These are phyloP conservation scores for Athetis lepigone DNA, from an alignment of 2,888 invertebrate genomes.

Conservation along the genomic window DNA sequence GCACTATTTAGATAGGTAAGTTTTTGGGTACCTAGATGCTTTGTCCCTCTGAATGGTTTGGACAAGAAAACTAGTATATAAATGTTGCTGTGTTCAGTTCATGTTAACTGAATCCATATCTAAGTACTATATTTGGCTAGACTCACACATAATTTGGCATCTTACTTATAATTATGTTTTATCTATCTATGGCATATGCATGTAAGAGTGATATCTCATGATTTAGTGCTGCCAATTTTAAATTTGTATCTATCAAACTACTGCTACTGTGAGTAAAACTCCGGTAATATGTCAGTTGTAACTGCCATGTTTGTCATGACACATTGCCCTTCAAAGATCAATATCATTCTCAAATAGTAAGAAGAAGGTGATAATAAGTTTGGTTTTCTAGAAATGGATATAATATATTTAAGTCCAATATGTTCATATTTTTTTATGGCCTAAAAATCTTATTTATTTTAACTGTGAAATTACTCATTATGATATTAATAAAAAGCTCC, in stretches of 20 bases:
- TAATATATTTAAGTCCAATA: neutral
- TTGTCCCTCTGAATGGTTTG: neutral
- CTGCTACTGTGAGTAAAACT: constrained; percentile 19
- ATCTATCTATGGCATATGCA: constrained; percentile 16
- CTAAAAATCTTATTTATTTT: neutral
- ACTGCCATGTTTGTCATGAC: constrained; percentile 52
- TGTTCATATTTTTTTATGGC: neutral
- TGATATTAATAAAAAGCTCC: neutral
- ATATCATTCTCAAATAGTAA: constrained; percentile 49
- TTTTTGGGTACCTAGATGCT: constrained; percentile 10
- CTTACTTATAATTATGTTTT: constrained; percentile 33
- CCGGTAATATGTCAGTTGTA: constrained; percentile 19
- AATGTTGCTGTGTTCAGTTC: neutral
- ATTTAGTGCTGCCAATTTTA: constrained; percentile 37
- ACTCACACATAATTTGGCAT: constrained; percentile 47
- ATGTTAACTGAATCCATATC: neutral
- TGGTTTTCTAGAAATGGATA: neutral
- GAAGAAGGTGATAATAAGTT: constrained; percentile 1
- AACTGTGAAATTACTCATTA: too few species aligned
- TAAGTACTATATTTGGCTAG: constrained; percentile 38
- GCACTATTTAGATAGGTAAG: neutral
- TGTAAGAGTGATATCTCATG: constrained; percentile 23
- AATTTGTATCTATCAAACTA: constrained; percentile 29
- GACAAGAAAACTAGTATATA: neutral
- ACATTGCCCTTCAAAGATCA: constrained; percentile 60